A percentile compares a stretch with the other conserved stretches of the same genome.
Conservation (phyloP, 2,888 invertebrate genomes). For the Phoenoteleia sp. region DNA sequence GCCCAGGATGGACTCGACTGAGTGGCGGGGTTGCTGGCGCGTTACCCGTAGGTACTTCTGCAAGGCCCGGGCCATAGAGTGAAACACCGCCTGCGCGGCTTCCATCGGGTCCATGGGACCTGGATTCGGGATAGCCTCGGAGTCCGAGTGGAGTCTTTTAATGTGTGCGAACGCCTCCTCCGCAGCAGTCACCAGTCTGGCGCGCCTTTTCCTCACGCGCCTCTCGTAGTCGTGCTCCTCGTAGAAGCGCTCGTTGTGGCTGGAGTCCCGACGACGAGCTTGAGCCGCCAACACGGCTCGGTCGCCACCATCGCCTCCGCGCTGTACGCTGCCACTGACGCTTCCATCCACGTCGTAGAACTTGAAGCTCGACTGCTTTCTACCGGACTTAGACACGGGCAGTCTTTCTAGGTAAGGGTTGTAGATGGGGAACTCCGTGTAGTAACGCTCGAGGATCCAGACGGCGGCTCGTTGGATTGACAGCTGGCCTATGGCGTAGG, state of each 20-base stretch:
- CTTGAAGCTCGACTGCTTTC: conserved; percentile 95
- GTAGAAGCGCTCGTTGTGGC: conserved; percentile 99
- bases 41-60: conserved; percentile 99
- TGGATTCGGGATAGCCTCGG: conserved; percentile 90
- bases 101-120: conserved; percentile 96
- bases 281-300: conserved; percentile 88
- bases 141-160: conserved; percentile 92
- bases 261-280: conserved; percentile 95
- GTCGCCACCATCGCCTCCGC: conserved; percentile 84
- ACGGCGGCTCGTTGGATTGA: conserved; percentile 98
- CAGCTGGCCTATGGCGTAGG: conserved; percentile 95
- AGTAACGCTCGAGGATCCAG: conserved; percentile 97
- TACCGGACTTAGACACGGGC: conserved; percentile 94
- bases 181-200: conserved; percentile 96
- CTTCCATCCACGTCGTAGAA: conserved; percentile 98
- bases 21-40: conserved; percentile 98
- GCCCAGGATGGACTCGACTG: conserved; percentile 96
- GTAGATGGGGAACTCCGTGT: conserved; percentile 97
- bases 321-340: conserved; percentile 90
- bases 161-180: conserved; percentile 99
- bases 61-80: conserved; percentile 97
- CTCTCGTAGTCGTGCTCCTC: conserved; percentile 99
- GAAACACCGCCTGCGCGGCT: conserved; percentile 99
- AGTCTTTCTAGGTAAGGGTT: conserved; percentile 98
- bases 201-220: conserved; percentile 95